phyloP scores from a whole-genome alignment of 2,888 invertebrate genomes.

The Caradrina clavipalpis region DNA sequence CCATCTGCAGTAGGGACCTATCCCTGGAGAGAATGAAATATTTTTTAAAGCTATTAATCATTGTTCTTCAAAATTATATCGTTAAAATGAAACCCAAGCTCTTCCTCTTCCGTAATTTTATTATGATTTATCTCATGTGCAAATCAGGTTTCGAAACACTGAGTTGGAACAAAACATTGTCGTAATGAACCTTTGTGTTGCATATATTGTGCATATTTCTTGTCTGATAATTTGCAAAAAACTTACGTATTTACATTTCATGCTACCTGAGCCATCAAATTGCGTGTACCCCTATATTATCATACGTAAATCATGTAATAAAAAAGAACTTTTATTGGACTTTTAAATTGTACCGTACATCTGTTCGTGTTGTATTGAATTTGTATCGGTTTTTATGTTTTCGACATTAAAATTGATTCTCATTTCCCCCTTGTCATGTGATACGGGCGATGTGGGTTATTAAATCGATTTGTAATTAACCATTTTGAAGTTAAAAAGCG shows the following conservation, averaged over 20 bases:
- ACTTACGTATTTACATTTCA: constrained; percentile 15
- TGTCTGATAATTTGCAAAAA: constrained; percentile 30
- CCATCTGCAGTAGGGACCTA: background rate
- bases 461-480: constrained; percentile 15
- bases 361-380: constrained; percentile 19
- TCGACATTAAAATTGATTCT: constrained; percentile 30
- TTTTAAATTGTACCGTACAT: constrained; percentile 20
- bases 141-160: constrained; percentile 57
- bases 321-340: constrained; percentile 29
- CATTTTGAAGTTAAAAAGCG: constrained; percentile 5
- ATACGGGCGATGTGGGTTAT: constrained; percentile 33
- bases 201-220: constrained; percentile 31
- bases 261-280: constrained; percentile 28
- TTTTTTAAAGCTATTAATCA: constrained; percentile 16
- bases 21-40: constrained; percentile 5
- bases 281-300: constrained; percentile 9
- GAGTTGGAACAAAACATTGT: constrained; percentile 48
- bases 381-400: constrained; percentile 30
- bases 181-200: constrained; percentile 48
- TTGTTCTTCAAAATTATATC: constrained; percentile 34
- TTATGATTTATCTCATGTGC: constrained; percentile 53
- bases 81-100: constrained; percentile 52
- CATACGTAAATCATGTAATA: constrained; percentile 24
- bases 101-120: constrained; percentile 59
- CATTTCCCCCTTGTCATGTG: constrained; percentile 14